These are phyloP conservation scores for Zophobas morio DNA, from an alignment of 1,140 invertebrate genomes.

Conservation along the genomic window DNA sequence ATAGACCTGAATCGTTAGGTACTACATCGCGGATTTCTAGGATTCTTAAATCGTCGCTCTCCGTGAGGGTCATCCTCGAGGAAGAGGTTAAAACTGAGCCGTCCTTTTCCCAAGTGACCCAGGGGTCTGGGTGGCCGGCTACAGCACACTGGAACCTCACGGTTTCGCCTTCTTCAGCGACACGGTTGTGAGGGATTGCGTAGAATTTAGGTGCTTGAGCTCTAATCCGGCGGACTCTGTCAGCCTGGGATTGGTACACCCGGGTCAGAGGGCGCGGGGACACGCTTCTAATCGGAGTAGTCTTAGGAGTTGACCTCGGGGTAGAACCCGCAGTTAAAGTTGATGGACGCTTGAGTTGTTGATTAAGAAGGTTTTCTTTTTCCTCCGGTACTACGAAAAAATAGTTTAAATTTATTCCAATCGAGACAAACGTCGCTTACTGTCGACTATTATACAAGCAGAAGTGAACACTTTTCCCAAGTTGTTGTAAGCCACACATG, in stretches of 20 bases:
- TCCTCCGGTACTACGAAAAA: constrained; percentile 80
- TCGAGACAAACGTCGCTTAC: constrained; percentile 69
- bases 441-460: constrained; percentile 85
- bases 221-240: constrained; percentile 45
- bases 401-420: not conserved
- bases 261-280: constrained; percentile 69
- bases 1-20: constrained; percentile 84
- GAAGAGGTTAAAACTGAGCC: constrained; percentile 76
- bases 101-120: constrained; percentile 87
- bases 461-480: constrained; percentile 85
- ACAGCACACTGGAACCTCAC: constrained; percentile 86
- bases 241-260: not conserved
- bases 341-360: constrained; percentile 76
- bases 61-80: constrained; percentile 78
- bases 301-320: constrained; percentile 78
- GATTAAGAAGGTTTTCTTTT: constrained; percentile 81
- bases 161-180: constrained; percentile 87
- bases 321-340: constrained; percentile 79
- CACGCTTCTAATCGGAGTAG: constrained; percentile 75
- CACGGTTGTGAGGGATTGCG: constrained; percentile 87
- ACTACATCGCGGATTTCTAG: constrained; percentile 85
- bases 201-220: constrained; percentile 84
- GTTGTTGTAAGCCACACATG: constrained; percentile 85
- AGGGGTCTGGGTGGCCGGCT: constrained; percentile 82
- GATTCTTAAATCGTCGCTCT: constrained; percentile 82